Evolutionary conservation across 2,797 vertebrate genomes (phyloP), one percentile per base, ranked within the genome.

Genomic region (Loriculus beryllinus): DNA sequence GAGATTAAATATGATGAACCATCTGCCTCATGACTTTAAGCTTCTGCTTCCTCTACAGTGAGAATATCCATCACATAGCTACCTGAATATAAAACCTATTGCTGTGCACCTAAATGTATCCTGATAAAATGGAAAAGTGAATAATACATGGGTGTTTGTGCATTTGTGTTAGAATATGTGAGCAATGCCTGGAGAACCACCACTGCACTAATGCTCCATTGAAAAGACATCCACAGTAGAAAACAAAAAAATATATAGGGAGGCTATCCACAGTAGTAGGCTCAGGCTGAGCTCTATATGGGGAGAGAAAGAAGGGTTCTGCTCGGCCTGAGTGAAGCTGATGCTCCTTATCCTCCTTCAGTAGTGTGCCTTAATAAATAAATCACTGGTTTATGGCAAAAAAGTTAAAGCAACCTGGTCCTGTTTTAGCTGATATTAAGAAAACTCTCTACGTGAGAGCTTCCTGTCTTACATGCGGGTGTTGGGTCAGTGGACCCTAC

Each of bases 351-450:
- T 56, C 18, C 6, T 82, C 40, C 14, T 74, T 47, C 16, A 74
- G 10, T 9, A 51, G 10, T 7, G 3, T 80, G 20, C 26, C 28
- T 88, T 75, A 76, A 76, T 51, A 91, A 71, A 70, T 35, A 92
- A 95, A 82, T 76, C 19, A 3, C 31, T 85, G 57, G 9, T 26
- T 26, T 31, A 42, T 40, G 45, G 33, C 29, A 49, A 60, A 78
- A 87, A 18, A 85, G 18, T 71, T 86, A 71, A 52, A 86, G 40
- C 14, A 81, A 70, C 59, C 64, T 42, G 25, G 15, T 63, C 79
- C 59, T 57, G 17, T 82, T 95, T 93, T 29, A 91, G 47, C 43
- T 72, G 76, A 86, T 70, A 57, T 4, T 62, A 84, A 77, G 22
- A 90, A 71, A 88, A 57, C 3, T 16, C 6, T 90, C 88, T 69